Conservation (phyloP, 2,888 invertebrate species). For the Junonia oenone region DNA sequence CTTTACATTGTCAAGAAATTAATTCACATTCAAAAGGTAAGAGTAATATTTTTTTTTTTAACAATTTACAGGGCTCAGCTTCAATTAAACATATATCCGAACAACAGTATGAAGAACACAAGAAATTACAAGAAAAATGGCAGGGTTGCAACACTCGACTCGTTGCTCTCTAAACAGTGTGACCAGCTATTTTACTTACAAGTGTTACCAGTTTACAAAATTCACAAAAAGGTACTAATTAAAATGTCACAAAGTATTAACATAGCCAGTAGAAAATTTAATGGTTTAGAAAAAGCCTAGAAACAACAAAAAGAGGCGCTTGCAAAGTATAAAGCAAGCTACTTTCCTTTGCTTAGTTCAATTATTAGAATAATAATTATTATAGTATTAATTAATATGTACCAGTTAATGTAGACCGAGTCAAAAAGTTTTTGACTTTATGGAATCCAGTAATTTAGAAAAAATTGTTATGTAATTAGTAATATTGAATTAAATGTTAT, state of each 20-base stretch:
- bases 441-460: constrained; percentile 10
- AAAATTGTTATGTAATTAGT: constrained; percentile 18
- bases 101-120: constrained; percentile 82
- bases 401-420: constrained; percentile 6
- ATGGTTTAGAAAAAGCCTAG: neutral
- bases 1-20: no score
- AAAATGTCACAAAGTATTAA: constrained; percentile 12
- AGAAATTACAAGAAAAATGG: constrained; percentile 87
- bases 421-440: constrained; percentile 3
- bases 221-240: neutral
- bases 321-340: constrained; percentile 10
- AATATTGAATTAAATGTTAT: constrained; percentile 4
- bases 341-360: constrained; percentile 25
- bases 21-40: no score
- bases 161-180: constrained; percentile 84
- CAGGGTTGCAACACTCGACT: constrained; percentile 86
- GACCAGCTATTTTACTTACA: neutral
- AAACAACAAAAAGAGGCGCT: constrained; percentile 1
- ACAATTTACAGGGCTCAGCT: constrained; percentile 56
- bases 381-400: neutral
- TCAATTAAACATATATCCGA: constrained; percentile 77
- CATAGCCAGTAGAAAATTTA: neutral
- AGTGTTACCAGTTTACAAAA: constrained; percentile 7
- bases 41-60: no score
- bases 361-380: constrained; percentile 22